These are phyloP conservation scores for Columba livia DNA, from an alignment of 2,113 vertebrate genomes.

Conservation along the genomic window DNA sequence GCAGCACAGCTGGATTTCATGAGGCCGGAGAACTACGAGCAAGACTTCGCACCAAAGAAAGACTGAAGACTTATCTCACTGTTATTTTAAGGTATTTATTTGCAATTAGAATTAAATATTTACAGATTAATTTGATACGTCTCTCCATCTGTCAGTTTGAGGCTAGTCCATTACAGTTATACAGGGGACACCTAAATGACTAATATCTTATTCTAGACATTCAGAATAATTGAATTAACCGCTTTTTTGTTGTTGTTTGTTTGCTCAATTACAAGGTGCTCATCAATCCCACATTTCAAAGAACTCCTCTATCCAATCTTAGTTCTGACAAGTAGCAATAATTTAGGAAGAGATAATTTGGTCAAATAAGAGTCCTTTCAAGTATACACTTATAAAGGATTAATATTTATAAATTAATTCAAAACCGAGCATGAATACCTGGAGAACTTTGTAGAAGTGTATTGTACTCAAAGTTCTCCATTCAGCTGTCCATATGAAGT, in stretches of 20 bases:
- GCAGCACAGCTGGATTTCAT: background rate
- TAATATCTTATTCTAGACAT: background rate
- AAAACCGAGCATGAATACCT: background rate
- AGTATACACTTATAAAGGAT: background rate
- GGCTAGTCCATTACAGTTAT: background rate
- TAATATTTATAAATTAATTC: background rate
- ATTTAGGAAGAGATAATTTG: background rate
- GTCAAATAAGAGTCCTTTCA: background rate
- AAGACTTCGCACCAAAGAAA: background rate
- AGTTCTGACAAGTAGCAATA: background rate
- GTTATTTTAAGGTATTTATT: conserved; percentile 4
- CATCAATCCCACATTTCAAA: background rate
- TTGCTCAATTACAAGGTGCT: background rate
- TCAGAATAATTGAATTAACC: background rate
- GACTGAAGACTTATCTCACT: background rate
- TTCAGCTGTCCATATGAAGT: background rate
- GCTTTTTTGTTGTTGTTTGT: background rate
- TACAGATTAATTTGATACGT: background rate
- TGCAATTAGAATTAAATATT: conserved; percentile 21
- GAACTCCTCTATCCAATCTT: background rate
- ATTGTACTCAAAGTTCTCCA: background rate
- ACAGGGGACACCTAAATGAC: background rate
- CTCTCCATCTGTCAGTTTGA: background rate
- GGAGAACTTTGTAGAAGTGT: background rate
- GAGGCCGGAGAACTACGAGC: background rate